Conservation (phyloP, 2,888 invertebrate genomes). For the Polydesmus complanatus region DNA sequence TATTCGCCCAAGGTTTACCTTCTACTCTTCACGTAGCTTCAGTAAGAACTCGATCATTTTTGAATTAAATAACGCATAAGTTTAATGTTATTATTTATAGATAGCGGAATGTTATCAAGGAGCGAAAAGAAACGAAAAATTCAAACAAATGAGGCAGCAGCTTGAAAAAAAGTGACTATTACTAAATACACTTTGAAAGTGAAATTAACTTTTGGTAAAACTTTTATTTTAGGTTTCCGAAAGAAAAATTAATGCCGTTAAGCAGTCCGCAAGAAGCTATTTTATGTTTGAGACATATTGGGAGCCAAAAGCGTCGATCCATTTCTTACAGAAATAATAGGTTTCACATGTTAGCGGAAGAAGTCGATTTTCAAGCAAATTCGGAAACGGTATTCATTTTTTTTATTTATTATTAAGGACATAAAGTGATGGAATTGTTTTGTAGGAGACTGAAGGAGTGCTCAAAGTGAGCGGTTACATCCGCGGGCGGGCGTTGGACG, state of each 20-base stretch:
- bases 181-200: too few species aligned
- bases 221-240: conserved; percentile 40
- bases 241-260: conserved; percentile 63
- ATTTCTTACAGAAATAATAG: conserved; percentile 63
- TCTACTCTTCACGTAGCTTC: conserved; percentile 51
- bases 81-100: too few species aligned
- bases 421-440: conserved; percentile 5
- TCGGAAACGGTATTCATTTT: conserved; percentile 12
- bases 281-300: conserved; percentile 58
- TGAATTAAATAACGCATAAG: too few species aligned
- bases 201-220: neutral
- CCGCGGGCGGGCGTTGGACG: conserved; percentile 65
- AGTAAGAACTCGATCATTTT: too few species aligned
- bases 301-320: conserved; percentile 62
- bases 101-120: conserved; percentile 33
- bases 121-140: conserved; percentile 37
- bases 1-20: conserved; percentile 70
- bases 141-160: neutral
- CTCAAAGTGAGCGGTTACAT: conserved; percentile 76
- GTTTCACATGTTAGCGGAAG: conserved; percentile 71
- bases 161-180: conserved; percentile 5
- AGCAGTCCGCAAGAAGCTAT: conserved; percentile 50
- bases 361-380: conserved; percentile 44
- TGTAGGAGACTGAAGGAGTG: conserved; percentile 40
- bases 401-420: neutral